Percentiles rank a stretch among this genome's conserved stretches.
Evolutionary conservation across 2,797 vertebrate species (phyloP).

Genomic region (Pyrocephalus nanus): DNA sequence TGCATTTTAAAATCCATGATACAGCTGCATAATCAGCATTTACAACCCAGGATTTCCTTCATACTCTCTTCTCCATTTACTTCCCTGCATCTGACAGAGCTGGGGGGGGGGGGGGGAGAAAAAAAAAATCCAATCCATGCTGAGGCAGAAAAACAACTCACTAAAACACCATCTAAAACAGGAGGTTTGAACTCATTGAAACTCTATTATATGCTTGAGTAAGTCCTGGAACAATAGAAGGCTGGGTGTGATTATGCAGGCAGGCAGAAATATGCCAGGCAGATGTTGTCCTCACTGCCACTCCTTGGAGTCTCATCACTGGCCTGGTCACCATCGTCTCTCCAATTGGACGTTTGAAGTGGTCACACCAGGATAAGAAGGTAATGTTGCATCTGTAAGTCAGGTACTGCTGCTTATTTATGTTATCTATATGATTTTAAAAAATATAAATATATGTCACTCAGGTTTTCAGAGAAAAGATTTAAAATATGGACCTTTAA

Average conservation of each 20-base stretch:
- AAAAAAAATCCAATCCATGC: background rate
- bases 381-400: background rate
- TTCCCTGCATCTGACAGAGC: background rate
- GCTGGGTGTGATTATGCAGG: background rate
- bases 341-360: background rate
- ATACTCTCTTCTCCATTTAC: background rate
- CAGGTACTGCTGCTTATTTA: background rate
- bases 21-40: background rate
- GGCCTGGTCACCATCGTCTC: background rate
- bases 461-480: background rate
- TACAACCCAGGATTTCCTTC: background rate
- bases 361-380: background rate
- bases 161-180: slow-evolving; percentile 54
- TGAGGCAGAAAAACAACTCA: slow-evolving; percentile 36
- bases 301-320: background rate
- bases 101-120: background rate
- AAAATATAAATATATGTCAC: background rate
- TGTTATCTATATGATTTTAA: background rate
- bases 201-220: slow-evolving; percentile 67
- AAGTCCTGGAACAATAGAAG: slow-evolving; percentile 62
- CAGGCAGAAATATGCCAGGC: slow-evolving; percentile 43
- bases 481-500: background rate
- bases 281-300: slow-evolving; percentile 53
- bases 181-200: slow-evolving; percentile 57
- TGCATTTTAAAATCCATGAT: background rate